A percentile compares a stretch with the other conserved stretches of the same genome.
Evolutionary conservation across 1,140 invertebrate genomes (phyloP).

Genomic region (Thereuonema tuberculata): DNA sequence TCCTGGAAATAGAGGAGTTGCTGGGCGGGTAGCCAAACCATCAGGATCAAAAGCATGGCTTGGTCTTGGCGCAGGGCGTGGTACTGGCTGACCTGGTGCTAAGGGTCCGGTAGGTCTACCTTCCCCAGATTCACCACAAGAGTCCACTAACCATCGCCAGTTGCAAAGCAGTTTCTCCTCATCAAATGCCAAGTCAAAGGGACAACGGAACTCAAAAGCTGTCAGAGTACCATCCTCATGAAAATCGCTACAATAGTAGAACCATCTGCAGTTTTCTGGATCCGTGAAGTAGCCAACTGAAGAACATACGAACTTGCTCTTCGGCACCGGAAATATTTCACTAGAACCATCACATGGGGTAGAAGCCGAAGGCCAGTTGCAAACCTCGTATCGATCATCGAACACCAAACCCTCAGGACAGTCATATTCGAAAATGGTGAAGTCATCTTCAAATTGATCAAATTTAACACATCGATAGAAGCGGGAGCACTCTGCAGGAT

Average conservation of each 20-base stretch:
- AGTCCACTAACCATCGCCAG: conserved; percentile 64
- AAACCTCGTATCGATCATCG: conserved; percentile 60
- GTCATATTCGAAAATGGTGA: conserved; percentile 65
- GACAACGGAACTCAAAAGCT: conserved; percentile 68
- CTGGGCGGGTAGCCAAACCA: too few species aligned
- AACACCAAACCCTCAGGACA: conserved; percentile 67
- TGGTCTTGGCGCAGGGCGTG: too few species aligned
- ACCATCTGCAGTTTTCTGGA: conserved; percentile 69
- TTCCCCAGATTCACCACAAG: conserved; percentile 31
- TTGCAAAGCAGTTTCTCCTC: conserved; percentile 54
- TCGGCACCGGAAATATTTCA: conserved; percentile 45
- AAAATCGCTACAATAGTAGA: conserved; percentile 63
- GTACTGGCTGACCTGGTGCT: too few species aligned
- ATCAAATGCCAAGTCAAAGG: conserved; percentile 65
- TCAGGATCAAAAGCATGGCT: too few species aligned
- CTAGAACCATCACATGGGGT: conserved; percentile 46
- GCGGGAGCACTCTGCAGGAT: conserved; percentile 57
- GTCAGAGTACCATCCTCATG: conserved; percentile 45
- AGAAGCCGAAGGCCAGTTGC: conserved; percentile 61
- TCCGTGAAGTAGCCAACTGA: conserved; percentile 56
- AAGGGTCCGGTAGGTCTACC: background rate
- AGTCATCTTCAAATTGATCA: conserved; percentile 54
- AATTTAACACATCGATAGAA: conserved; percentile 75
- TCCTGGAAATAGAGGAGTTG: too few species aligned
- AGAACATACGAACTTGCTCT: conserved; percentile 37